A percentile compares a stretch with the other conserved stretches of the same genome.
Evolutionary conservation across 1,140 invertebrate genomes (phyloP).

Genomic region (Hermatobates lingyangjiaoensis): DNA sequence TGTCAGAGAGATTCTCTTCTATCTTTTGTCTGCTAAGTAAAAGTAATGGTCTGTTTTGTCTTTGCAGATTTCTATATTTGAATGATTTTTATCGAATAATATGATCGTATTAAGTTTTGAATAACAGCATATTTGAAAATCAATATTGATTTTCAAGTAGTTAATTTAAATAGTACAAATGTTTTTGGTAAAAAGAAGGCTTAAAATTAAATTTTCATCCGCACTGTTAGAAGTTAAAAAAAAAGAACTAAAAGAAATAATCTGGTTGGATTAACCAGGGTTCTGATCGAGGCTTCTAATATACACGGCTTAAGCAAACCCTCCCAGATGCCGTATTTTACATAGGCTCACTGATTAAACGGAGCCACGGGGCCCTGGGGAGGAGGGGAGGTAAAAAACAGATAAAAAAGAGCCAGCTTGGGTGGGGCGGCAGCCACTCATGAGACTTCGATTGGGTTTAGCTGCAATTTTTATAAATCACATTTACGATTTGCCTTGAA

Average conservation of each 20-base stretch:
- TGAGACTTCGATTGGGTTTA: slow-evolving; percentile 14
- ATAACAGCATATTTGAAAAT: too few species aligned
- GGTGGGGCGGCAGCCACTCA: slow-evolving; percentile 5
- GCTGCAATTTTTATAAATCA: slow-evolving; percentile 19
- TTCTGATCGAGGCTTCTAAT: neutral
- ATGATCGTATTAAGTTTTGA: too few species aligned
- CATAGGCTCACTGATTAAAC: slow-evolving; percentile 14
- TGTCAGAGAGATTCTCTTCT: too few species aligned
- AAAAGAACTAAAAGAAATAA: slow-evolving; percentile 14
- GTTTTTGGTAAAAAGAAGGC: too few species aligned
- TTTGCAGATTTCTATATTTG: too few species aligned
- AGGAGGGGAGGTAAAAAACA: slow-evolving; percentile 5
- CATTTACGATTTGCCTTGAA: slow-evolving; percentile 16
- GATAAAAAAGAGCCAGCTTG: neutral
- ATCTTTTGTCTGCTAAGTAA: too few species aligned
- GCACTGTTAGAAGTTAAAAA: too few species aligned
- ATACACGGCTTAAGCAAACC: neutral
- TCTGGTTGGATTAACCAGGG: slow-evolving; percentile 8
- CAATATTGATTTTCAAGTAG: too few species aligned
- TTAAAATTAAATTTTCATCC: too few species aligned
- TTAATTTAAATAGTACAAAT: too few species aligned
- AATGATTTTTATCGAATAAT: too few species aligned
- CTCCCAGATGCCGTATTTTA: slow-evolving; percentile 7
- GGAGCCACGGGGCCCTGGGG: slow-evolving; percentile 3
- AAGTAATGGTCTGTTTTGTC: too few species aligned